A percentile compares a stretch with the other conserved stretches of the same genome.
Conservation (phyloP, 2,113 vertebrate species). For the Lutjanus erythropterus region DNA sequence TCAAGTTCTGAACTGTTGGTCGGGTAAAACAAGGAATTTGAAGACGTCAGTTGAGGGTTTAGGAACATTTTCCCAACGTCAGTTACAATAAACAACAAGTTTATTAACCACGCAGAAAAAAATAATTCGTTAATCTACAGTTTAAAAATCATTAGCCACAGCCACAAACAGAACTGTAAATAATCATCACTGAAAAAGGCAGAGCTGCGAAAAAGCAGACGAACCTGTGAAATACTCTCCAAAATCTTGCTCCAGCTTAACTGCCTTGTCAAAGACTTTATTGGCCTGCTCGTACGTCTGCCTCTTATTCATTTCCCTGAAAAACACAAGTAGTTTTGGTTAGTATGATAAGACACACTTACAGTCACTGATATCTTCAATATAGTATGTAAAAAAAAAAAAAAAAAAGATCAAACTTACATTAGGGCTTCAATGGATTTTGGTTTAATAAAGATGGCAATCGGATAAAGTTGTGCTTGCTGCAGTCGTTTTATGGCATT, state of each 20-base stretch:
- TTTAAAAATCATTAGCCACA: background rate
- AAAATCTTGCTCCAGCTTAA: slow-evolving; percentile 99
- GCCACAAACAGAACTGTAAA: background rate
- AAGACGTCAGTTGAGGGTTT: background rate
- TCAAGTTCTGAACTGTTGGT: background rate
- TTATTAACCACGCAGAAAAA: no score
- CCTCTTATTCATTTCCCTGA: slow-evolving; percentile 98
- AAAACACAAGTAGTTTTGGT: slow-evolving; percentile 34
- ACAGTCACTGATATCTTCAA: background rate
- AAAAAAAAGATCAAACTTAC: slow-evolving; percentile 88
- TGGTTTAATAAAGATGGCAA: slow-evolving; percentile 99
- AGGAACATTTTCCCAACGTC: background rate
- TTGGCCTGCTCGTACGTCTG: slow-evolving; percentile 98
- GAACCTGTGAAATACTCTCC: slow-evolving; percentile 99
- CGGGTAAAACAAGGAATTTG: background rate
- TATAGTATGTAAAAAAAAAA: no score
- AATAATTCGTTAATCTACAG: background rate
- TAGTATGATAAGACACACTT: background rate
- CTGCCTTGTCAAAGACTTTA: slow-evolving; percentile 98
- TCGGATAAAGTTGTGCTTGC: slow-evolving; percentile 98
- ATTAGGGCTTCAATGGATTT: slow-evolving; percentile 98
- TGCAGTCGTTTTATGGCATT: slow-evolving; percentile 99
- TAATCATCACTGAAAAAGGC: background rate
- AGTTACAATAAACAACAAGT: no score
- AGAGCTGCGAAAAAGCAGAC: no score